phyloP scores from a whole-genome alignment of 37 sponge, comb jelly and placozoan genomes.

The Bolinopsis microptera region DNA sequence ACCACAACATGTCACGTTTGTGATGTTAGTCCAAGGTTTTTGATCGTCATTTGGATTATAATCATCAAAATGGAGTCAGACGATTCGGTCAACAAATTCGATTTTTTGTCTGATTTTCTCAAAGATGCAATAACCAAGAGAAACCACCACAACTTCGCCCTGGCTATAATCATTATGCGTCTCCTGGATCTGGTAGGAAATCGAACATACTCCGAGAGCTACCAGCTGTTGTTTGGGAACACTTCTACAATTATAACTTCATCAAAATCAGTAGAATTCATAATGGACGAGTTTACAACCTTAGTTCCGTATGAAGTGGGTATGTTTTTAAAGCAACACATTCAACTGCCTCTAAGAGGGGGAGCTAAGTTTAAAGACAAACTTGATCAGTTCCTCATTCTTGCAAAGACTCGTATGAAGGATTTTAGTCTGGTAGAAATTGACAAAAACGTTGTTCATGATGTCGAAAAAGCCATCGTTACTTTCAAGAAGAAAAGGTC shows the following conservation, averaged over 20 bases:
- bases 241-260: slow-evolving; percentile 17
- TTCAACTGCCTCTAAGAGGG: slow-evolving; percentile 48
- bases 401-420: slow-evolving; percentile 47
- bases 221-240: slow-evolving; percentile 20
- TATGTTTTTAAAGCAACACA: slow-evolving; percentile 37
- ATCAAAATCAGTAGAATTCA: slow-evolving; percentile 47
- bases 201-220: slow-evolving; percentile 1
- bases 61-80: not conserved
- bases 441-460: slow-evolving; percentile 46
- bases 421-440: slow-evolving; percentile 46
- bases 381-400: slow-evolving; percentile 19
- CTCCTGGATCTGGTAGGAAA: not conserved
- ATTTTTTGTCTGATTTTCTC: slow-evolving; percentile 23
- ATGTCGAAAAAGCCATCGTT: slow-evolving; percentile 29
- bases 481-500: slow-evolving; percentile 29
- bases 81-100: not conserved
- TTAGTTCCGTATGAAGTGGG: slow-evolving; percentile 41
- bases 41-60: not conserved
- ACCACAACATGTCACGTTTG: not conserved
- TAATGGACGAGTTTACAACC: not conserved
- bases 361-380: slow-evolving; percentile 41
- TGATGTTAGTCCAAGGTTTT: not conserved
- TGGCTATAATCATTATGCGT: not conserved
- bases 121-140: not conserved
- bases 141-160: not conserved